These are phyloP conservation scores for Acanthacorydalis orientalis DNA, from an alignment of 2,888 invertebrate species.

Conservation along the genomic window DNA sequence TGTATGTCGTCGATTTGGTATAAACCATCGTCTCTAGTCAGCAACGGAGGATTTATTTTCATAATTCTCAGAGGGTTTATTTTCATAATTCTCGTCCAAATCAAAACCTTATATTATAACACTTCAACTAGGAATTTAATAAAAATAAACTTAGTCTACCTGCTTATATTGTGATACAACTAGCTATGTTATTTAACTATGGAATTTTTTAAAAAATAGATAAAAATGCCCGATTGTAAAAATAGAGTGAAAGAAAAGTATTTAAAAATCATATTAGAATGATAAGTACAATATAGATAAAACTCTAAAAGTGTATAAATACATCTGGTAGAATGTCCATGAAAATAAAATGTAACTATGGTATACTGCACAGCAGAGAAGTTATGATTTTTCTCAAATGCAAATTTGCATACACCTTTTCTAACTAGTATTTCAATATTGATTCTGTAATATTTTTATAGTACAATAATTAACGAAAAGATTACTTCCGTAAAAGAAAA, in stretches of 20 bases:
- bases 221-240: background rate
- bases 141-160: constrained; percentile 16
- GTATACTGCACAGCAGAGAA: background rate
- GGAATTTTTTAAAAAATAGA: background rate
- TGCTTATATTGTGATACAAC: constrained; percentile 24
- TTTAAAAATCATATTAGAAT: background rate
- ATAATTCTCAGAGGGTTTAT: no score
- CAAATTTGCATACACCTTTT: background rate
- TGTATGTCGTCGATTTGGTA: no score
- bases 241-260: background rate
- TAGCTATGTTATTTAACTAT: constrained; percentile 4
- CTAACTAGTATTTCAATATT: no score
- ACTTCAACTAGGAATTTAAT: background rate
- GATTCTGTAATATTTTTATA: no score
- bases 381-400: constrained; percentile 5
- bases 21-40: no score
- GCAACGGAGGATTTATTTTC: no score
- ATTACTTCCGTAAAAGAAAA: no score
- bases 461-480: no score
- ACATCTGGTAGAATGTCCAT: background rate
- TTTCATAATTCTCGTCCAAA: no score
- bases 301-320: background rate
- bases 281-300: constrained; percentile 1
- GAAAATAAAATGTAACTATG: background rate
- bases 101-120: no score